Evolutionary conservation across 1,140 invertebrate species (phyloP), one percentile per base, ranked within the genome.

Genomic region (Araneus ventricosus): DNA sequence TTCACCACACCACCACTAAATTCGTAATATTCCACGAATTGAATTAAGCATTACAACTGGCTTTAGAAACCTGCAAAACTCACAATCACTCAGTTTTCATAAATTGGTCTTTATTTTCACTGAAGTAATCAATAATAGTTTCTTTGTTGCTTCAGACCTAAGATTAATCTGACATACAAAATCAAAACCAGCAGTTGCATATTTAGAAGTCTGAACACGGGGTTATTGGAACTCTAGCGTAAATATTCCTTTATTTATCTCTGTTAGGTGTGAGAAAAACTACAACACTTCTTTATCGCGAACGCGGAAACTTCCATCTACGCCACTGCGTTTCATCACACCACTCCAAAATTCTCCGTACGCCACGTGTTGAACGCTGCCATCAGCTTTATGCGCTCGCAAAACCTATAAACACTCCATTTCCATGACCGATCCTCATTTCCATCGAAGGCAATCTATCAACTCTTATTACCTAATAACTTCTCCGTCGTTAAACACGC

Each of bases 401-500:
- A 57, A 30, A 70, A 41, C 87, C 59, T 59, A 88, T 87, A 87
- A 87, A 87, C 85, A 87, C 85, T 41, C 63, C 59, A 87, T 61
- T 87, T 87, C 24, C 52, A 52, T 27, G 80, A 84, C 45, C 52
- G 8, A 86, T 86, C 27, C 27, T 57, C 84, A 86, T 57, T 59
- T 57, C 10, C 45, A 57, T 86, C 84, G 37, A 45, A 63, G 61
- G 63, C 86, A 88, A 88, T 67, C 59, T 88, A 88, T 63, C 59
- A 63, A 67, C 52, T 20, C 59, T 88, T 88, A 88, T 88, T 88
- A 88, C 70, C 88, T 80, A 90, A 90, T 79, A 70, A 52, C 88
- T 80, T 34, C 61, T 24, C 75, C 63, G 70, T 27, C 39, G 30
- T 22, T 67, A 22, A 70, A 20, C 45, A 80, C 88, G 75, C 70